Evolutionary conservation across 2,797 vertebrate species (phyloP).

Genomic region (Apogon talboti): DNA sequence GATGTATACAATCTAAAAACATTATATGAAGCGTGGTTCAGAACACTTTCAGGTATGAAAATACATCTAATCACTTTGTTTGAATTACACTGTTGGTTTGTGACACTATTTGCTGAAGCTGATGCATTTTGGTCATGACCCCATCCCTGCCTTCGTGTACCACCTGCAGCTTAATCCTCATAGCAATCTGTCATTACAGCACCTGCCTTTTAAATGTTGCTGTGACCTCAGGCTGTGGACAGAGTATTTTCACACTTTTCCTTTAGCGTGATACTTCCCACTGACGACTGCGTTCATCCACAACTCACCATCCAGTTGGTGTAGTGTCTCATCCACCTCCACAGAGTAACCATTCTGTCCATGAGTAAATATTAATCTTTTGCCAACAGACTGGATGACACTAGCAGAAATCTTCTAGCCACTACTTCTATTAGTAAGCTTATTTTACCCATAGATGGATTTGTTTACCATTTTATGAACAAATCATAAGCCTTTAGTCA

Average conservation of each 20-base stretch:
- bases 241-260: not conserved
- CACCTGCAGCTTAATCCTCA: conserved; percentile 9
- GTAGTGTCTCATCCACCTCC: conserved; percentile 39
- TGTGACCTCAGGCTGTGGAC: not conserved
- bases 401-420: too few relatives aligned
- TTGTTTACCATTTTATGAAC: too few relatives aligned
- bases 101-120: not conserved
- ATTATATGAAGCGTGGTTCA: too few relatives aligned
- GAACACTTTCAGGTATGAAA: too few relatives aligned
- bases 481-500: too few relatives aligned
- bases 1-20: too few relatives aligned
- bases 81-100: not conserved
- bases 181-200: conserved; percentile 11
- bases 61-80: not conserved
- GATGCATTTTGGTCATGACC: not conserved
- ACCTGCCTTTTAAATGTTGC: not conserved
- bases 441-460: too few relatives aligned
- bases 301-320: conserved; percentile 25
- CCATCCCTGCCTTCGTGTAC: not conserved
- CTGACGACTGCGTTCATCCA: conserved; percentile 12
- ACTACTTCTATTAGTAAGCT: too few relatives aligned
- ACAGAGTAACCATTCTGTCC: conserved; percentile 24
- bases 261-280: conserved; percentile 14
- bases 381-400: too few relatives aligned
- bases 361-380: conserved; percentile 3